These are phyloP conservation scores for Neomonachus schauinslandi DNA, from an alignment of 2,113 vertebrate genomes.

Conservation along the genomic window DNA sequence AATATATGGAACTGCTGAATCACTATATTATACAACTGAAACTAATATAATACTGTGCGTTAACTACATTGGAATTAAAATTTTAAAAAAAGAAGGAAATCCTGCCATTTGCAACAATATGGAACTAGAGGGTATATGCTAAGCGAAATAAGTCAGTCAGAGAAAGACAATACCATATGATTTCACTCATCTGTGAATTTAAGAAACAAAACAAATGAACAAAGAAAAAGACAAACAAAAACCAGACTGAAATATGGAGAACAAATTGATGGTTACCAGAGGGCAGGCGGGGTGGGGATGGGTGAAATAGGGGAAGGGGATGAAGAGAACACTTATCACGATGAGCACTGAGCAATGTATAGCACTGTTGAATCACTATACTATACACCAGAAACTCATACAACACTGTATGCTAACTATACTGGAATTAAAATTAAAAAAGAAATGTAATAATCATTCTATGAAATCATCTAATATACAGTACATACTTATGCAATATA, in stretches of 20 bases:
- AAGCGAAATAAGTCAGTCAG: neutral
- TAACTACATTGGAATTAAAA: neutral
- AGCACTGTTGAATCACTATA: neutral
- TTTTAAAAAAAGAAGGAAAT: neutral
- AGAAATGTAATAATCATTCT: neutral
- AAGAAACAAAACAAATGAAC: neutral
- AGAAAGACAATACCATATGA: neutral
- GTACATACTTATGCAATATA: neutral
- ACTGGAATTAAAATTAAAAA: neutral
- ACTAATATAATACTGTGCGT: neutral
- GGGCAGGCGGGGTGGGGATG: neutral
- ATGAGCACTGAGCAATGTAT: neutral
- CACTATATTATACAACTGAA: neutral
- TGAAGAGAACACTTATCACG: neutral
- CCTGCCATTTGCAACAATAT: neutral
- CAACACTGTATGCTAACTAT: neutral
- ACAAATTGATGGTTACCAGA: neutral
- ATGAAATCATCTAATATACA: neutral
- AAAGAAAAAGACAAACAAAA: neutral
- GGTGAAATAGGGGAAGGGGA: neutral
- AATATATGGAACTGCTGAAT: neutral
- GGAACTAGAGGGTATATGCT: neutral
- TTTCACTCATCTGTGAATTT: neutral
- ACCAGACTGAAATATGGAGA: neutral
- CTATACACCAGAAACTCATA: neutral